phyloP scores from a whole-genome alignment of 2,113 vertebrate genomes.

The Toxotes jaculatrix region DNA sequence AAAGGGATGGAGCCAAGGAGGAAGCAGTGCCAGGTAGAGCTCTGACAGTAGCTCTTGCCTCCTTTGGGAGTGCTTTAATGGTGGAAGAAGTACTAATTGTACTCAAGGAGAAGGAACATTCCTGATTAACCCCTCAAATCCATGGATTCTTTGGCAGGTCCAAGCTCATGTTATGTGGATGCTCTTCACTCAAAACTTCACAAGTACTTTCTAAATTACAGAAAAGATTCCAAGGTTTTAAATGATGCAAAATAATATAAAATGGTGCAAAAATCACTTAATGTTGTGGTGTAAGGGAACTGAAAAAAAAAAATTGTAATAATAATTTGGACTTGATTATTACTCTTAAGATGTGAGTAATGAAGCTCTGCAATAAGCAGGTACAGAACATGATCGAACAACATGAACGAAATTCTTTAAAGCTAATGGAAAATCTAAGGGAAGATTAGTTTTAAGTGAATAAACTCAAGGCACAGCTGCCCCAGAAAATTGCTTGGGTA shows the following conservation, averaged over 20 bases:
- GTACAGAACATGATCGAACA: not conserved
- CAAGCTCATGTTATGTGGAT: not conserved
- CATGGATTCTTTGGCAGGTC: not conserved
- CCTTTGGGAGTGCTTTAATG: conserved; percentile 2
- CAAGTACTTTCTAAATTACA: not conserved
- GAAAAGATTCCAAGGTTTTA: not conserved
- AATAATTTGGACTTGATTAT: too few species aligned
- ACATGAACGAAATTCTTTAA: not conserved
- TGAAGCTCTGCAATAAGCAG: not conserved
- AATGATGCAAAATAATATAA: not conserved
- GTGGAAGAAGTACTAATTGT: not conserved
- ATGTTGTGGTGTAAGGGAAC: not conserved
- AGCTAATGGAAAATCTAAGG: not conserved
- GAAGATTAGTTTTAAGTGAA: conserved; percentile 1
- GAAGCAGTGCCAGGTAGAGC: conserved; percentile 32
- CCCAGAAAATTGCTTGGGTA: conserved; percentile 5
- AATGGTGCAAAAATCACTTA: not conserved
- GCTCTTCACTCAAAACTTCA: not conserved
- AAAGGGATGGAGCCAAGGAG: conserved; percentile 18
- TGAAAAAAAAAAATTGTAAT: too few species aligned
- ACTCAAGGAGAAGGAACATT: not conserved
- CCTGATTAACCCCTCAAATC: conserved; percentile 4
- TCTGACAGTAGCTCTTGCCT: conserved; percentile 20
- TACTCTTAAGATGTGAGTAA: not conserved
- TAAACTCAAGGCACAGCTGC: conserved; percentile 16